A percentile compares a stretch with the other conserved stretches of the same genome.
phyloP scores from a whole-genome alignment of 2,797 vertebrate species.

The Gephyroberyx darwinii region DNA sequence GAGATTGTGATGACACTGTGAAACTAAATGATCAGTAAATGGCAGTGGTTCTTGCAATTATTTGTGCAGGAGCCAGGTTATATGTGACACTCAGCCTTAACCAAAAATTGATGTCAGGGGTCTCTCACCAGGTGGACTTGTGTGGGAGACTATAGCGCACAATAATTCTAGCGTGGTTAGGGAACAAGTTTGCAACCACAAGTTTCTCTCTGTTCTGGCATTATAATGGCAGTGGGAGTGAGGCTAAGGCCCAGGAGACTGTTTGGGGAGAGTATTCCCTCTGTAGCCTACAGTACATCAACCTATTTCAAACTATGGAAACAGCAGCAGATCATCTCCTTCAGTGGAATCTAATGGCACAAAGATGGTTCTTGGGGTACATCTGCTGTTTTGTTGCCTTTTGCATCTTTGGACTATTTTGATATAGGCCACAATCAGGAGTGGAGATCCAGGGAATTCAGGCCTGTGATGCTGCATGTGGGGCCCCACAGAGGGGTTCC shows the following conservation, averaged over 20 bases:
- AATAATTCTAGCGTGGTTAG: too few species aligned
- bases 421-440: slow-evolving; percentile 14
- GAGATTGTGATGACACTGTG: too few species aligned
- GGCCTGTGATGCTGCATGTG: slow-evolving; percentile 27
- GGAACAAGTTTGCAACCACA: too few species aligned
- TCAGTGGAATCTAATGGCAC: not conserved
- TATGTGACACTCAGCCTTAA: not conserved
- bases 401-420: slow-evolving; percentile 26
- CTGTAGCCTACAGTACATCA: not conserved
- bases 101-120: too few species aligned
- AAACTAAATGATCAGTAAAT: too few species aligned
- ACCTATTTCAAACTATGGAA: not conserved
- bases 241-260: not conserved
- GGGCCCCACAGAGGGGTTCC: slow-evolving; percentile 30
- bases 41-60: not conserved
- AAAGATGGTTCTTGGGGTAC: not conserved
- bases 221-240: not conserved
- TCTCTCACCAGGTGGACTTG: not conserved
- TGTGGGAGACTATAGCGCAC: not conserved
- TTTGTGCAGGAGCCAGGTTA: not conserved
- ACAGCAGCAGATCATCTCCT: not conserved
- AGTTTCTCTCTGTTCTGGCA: not conserved
- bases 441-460: slow-evolving; percentile 8
- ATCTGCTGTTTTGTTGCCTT: slow-evolving; percentile 19
- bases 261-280: too few species aligned